Base-by-base conservation (phyloP, 2,113 vertebrate genomes). In the Columba livia region DNA sequence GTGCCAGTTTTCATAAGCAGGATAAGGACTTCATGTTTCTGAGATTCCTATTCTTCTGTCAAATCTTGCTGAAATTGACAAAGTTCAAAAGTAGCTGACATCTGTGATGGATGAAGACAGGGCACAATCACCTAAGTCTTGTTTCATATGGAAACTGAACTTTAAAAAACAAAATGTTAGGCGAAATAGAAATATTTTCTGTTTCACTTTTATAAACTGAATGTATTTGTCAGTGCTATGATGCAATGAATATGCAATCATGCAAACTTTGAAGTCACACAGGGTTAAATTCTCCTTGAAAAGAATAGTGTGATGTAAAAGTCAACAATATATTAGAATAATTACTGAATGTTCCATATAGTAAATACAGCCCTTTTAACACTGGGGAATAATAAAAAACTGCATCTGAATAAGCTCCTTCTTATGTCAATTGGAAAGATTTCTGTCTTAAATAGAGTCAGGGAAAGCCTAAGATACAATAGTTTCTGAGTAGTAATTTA, bases 1-100 rank as follows among this genome's bases (percentile, higher is more conserved):
- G 36, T 94, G 82, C 56, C 90, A 80, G n/a, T 78, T 82, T 83
- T 86, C 72, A 81, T 88, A 80, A 90, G 42, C 38, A 80, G 24
- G 6, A 50, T 24, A 77, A 4, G 29, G 10, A 70, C 58, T 82
- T 93, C 29, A 40, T 64, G 7, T 56, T 90, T 81, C 64, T 78
- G 57, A 42, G 67, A 71, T 48, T 83, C 51, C 47, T 61, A 66
- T 77, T 93, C 54, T 67, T 72, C 64, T 92, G 77, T 90, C 85
- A 96, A 34, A 51, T 86, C 10, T 75, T 50, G 36, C 70, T 77
- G 64, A 92, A 69, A 78, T 11, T 4, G 32, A 80, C 51, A 0
- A 4, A 5, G 20, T 96, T 84, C 13, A 94, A 90, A 94, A 90
- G 48, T 34, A 90, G 32, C 79, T 81, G 83, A 88, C 60, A 89